Evolutionary conservation across 2,113 vertebrate genomes (phyloP).

Genomic region (Halcyon malimbica): DNA sequence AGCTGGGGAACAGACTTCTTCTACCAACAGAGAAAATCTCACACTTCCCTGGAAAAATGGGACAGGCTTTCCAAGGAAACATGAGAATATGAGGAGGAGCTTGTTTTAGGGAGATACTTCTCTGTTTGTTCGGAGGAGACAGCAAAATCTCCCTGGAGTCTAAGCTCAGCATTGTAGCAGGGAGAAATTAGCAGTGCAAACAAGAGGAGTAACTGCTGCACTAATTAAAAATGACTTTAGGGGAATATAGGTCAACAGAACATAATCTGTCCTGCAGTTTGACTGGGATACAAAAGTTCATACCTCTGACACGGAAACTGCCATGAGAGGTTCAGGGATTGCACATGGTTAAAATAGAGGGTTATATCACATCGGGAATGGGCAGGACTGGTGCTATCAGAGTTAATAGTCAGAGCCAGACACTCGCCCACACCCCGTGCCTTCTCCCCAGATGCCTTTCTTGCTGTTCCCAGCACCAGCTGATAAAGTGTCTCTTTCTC

Average conservation of each 20-base stretch:
- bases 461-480: not conserved
- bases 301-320: not conserved
- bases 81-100: not conserved
- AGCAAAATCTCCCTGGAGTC: not conserved
- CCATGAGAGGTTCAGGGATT: not conserved
- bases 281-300: not conserved
- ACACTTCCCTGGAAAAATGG: not conserved
- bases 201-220: not conserved
- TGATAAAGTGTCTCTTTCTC: not conserved
- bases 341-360: not conserved
- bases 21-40: not conserved
- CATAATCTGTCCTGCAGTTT: not conserved
- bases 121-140: not conserved
- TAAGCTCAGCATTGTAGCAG: not conserved
- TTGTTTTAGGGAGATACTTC: not conserved
- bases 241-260: constrained; percentile 20
- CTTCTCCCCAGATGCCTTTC: constrained; percentile 23
- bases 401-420: not conserved
- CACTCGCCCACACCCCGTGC: not conserved
- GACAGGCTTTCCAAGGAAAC: not conserved
- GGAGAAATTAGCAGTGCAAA: not conserved
- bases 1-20: not conserved
- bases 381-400: not conserved
- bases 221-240: not conserved
- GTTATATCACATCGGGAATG: not conserved